These are phyloP conservation scores for Melanchra persicariae DNA, from an alignment of 2,888 invertebrate species.

Conservation along the genomic window DNA sequence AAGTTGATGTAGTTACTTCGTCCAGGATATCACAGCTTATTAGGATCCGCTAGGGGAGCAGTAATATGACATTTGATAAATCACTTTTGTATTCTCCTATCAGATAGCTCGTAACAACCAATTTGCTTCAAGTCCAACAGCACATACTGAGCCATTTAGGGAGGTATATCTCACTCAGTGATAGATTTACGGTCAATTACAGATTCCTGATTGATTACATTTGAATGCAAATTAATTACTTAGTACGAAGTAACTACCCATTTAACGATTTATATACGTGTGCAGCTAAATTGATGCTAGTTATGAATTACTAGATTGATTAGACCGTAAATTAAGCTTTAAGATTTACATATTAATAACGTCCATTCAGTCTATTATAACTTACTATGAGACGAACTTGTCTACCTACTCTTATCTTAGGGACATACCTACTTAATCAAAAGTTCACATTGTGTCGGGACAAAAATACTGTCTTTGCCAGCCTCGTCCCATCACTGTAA, in stretches of 20 bases:
- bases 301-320: constrained; percentile 22
- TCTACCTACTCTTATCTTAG: not conserved
- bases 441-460: constrained; percentile 1
- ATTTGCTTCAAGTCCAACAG: constrained; percentile 14
- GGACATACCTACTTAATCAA: not conserved
- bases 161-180: not conserved
- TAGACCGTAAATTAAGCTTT: constrained; percentile 14
- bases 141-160: not conserved
- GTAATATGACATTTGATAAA: constrained; percentile 69
- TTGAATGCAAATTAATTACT: constrained; percentile 34
- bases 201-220: constrained; percentile 30
- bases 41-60: constrained; percentile 72
- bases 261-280: not conserved
- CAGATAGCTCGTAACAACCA: not conserved
- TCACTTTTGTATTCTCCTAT: constrained; percentile 54
- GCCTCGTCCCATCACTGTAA: constrained; percentile 16
- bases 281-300: constrained; percentile 31
- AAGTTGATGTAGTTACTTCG: constrained; percentile 22
- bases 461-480: constrained; percentile 19
- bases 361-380: not conserved
- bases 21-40: constrained; percentile 74
- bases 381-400: not conserved
- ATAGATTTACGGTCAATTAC: constrained; percentile 20
- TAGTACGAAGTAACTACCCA: constrained; percentile 1
- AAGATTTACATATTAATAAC: constrained; percentile 14